Conservation (phyloP, 2,888 invertebrate genomes). For the Saturnia japonica region DNA sequence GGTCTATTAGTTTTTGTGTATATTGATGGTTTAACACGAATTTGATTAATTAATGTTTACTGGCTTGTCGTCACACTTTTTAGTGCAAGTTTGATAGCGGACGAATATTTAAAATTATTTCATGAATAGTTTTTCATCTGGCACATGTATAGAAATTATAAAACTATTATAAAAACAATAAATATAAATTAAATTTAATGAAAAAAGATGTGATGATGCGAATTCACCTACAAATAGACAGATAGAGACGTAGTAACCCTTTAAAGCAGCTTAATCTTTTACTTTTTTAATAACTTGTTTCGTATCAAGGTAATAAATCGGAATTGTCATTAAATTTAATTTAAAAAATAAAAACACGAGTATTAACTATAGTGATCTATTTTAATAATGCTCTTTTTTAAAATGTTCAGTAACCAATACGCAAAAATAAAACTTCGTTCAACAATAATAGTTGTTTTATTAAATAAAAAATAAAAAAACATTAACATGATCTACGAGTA, state of each 20-base stretch:
- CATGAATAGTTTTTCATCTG: too few relatives aligned
- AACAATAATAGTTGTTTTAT: neutral
- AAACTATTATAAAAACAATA: neutral
- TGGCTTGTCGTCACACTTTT: neutral
- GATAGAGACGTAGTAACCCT: too few relatives aligned
- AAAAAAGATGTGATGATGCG: neutral
- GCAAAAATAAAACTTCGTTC: neutral
- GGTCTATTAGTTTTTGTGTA: too few relatives aligned
- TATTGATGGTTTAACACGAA: neutral
- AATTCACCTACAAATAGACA: neutral
- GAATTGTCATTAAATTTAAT: neutral
- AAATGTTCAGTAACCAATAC: neutral
- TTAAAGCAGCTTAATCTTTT: neutral
- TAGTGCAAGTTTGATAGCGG: neutral
- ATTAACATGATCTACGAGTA: neutral
- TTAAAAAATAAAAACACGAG: neutral
- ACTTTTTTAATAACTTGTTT: neutral
- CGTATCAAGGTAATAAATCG: neutral
- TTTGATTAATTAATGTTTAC: too few relatives aligned
- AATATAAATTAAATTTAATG: neutral
- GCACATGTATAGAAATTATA: too few relatives aligned
- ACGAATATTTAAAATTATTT: neutral
- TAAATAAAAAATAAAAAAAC: neutral
- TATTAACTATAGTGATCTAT: neutral
- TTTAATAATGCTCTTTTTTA: neutral